Conservation (phyloP, 2,797 vertebrate species). For the Sciaenops ocellatus region DNA sequence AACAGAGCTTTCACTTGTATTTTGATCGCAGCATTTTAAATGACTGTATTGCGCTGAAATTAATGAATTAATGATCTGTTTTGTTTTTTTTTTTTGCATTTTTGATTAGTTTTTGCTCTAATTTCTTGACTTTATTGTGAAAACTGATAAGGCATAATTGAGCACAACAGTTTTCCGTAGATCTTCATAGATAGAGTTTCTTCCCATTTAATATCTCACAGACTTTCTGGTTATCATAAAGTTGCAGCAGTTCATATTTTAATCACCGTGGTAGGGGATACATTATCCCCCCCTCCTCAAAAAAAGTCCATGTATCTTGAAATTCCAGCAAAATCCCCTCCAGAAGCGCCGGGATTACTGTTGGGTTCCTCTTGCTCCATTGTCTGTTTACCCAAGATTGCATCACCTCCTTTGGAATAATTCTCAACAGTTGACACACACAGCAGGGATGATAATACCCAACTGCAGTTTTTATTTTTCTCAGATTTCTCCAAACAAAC, state of each 20-base stretch:
- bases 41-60: slow-evolving; percentile 9
- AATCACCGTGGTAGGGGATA: slow-evolving; percentile 44
- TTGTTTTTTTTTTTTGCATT: slow-evolving; percentile 24
- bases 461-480: slow-evolving; percentile 45
- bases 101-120: slow-evolving; percentile 9
- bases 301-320: slow-evolving; percentile 47
- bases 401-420: slow-evolving; percentile 64
- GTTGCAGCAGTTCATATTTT: slow-evolving; percentile 50
- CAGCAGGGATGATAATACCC: slow-evolving; percentile 43
- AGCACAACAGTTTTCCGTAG: slow-evolving; percentile 10
- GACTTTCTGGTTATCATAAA: slow-evolving; percentile 49
- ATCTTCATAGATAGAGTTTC: slow-evolving; percentile 11
- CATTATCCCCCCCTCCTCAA: slow-evolving; percentile 45
- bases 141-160: slow-evolving; percentile 7
- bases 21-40: slow-evolving; percentile 9
- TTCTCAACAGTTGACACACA: slow-evolving; percentile 49
- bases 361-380: slow-evolving; percentile 37
- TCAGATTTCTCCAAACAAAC: slow-evolving; percentile 32
- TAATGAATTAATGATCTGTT: background rate
- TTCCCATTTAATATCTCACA: slow-evolving; percentile 19
- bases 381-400: slow-evolving; percentile 64
- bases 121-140: slow-evolving; percentile 13
- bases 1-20: background rate
- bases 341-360: slow-evolving; percentile 68
- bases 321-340: slow-evolving; percentile 59